Percentiles rank a stretch among this genome's conserved stretches.
Conservation (phyloP, 2,113 vertebrate genomes). For the Alces alces region DNA sequence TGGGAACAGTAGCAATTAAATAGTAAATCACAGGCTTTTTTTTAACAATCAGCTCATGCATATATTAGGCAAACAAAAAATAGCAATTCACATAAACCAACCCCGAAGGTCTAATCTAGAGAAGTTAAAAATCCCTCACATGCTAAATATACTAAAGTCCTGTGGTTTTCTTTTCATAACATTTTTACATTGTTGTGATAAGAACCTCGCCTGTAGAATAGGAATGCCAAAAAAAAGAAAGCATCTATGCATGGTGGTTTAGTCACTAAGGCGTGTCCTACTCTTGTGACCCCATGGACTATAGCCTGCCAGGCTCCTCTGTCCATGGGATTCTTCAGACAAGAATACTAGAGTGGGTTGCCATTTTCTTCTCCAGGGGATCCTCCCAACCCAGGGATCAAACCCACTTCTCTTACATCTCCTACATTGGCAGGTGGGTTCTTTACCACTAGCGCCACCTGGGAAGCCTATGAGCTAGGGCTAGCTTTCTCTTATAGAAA, state of each 20-base stretch:
- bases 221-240: background rate
- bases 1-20: background rate
- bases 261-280: background rate
- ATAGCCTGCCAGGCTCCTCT: background rate
- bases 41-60: background rate
- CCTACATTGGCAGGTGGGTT: background rate
- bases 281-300: background rate
- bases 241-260: background rate
- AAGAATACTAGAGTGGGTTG: background rate
- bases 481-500: background rate
- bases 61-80: constrained; percentile 1
- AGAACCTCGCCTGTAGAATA: background rate
- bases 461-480: background rate
- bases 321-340: background rate
- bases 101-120: background rate
- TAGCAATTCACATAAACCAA: constrained; percentile 1
- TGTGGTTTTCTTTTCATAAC: background rate
- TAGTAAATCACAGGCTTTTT: background rate
- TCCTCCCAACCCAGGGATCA: background rate
- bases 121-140: background rate
- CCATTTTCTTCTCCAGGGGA: background rate
- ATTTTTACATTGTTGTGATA: background rate
- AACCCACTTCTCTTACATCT: background rate
- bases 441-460: background rate
- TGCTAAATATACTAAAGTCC: background rate